These are phyloP conservation scores for Gobiocypris rarus DNA, from an alignment of 2,113 vertebrate species.

Conservation along the genomic window DNA sequence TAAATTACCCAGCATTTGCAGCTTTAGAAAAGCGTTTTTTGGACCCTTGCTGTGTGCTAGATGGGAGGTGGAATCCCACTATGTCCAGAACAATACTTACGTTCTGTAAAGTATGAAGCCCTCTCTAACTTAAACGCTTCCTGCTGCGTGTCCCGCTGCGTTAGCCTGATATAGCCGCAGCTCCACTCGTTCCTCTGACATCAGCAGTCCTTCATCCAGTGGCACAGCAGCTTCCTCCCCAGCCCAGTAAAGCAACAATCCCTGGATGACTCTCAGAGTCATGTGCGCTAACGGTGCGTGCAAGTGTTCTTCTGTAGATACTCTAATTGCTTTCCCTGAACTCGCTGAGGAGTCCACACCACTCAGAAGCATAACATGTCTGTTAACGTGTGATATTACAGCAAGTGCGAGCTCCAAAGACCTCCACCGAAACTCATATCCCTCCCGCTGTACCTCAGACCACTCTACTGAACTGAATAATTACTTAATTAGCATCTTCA, in stretches of 20 bases:
- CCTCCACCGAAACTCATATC: slow-evolving; percentile 56
- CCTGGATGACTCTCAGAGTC: background rate
- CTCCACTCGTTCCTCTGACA: slow-evolving; percentile 12
- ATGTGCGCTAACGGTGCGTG: background rate
- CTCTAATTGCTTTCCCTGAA: slow-evolving; percentile 36
- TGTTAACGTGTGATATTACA: slow-evolving; percentile 48
- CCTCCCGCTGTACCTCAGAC: slow-evolving; percentile 48
- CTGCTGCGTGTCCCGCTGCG: slow-evolving; percentile 33
- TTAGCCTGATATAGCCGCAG: slow-evolving; percentile 26
- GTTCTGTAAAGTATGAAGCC: background rate
- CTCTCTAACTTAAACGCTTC: slow-evolving; percentile 26
- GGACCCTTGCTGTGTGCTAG: background rate
- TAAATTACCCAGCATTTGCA: background rate
- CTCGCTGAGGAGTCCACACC: background rate
- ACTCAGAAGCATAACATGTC: slow-evolving; percentile 37
- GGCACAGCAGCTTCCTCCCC: background rate
- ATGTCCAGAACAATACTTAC: background rate
- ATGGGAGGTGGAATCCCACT: background rate
- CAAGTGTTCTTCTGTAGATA: slow-evolving; percentile 34
- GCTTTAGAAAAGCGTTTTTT: background rate
- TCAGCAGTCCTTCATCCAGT: slow-evolving; percentile 40
- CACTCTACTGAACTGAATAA: slow-evolving; percentile 66
- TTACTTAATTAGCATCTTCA: slow-evolving; percentile 72
- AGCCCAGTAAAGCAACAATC: slow-evolving; percentile 7
- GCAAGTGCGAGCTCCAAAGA: slow-evolving; percentile 10